Percentiles rank a stretch among this genome's conserved stretches.
Evolutionary conservation across 2,888 invertebrate species (phyloP).

Genomic region (Phanerotoma sp.): DNA sequence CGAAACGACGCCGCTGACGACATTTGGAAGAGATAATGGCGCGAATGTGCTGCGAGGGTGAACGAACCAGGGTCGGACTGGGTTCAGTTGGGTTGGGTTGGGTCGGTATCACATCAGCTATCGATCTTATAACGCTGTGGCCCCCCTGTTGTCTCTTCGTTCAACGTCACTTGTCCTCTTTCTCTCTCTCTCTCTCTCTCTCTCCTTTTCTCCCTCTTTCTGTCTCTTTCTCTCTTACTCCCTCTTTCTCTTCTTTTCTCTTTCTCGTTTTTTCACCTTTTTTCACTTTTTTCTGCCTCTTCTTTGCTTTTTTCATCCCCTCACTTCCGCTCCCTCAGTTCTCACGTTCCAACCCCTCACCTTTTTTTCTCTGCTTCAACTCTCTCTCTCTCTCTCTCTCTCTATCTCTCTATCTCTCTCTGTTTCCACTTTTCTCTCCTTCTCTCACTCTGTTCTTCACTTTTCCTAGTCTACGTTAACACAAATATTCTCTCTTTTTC

Average conservation of each 20-base stretch:
- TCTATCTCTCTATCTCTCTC: no score
- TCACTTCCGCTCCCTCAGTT: constrained; percentile 21
- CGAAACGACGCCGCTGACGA: constrained; percentile 57
- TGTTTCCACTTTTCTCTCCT: no score
- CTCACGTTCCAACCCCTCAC: constrained; percentile 22
- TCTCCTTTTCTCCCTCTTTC: constrained; percentile 43
- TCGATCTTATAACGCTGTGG: constrained; percentile 57
- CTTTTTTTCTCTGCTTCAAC: constrained; percentile 18
- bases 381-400: no score
- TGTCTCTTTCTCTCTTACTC: constrained; percentile 43
- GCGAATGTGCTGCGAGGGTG: constrained; percentile 57
- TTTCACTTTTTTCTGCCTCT: no score
- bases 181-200: constrained; percentile 29
- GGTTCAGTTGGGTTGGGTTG: constrained; percentile 48
- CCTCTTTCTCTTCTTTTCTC: constrained; percentile 33
- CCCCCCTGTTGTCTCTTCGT: constrained; percentile 50
- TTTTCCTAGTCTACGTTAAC: constrained; percentile 17
- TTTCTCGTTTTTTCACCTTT: constrained; percentile 25
- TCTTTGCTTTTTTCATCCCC: constrained; percentile 17
- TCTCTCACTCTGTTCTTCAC: constrained; percentile 18
- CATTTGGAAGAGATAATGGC: constrained; percentile 58
- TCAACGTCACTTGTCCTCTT: constrained; percentile 35
- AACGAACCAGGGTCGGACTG: constrained; percentile 55
- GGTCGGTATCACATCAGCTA: constrained; percentile 57
- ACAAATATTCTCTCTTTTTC: constrained; percentile 17